Conservation (phyloP, 2,888 invertebrate species). For the Girardia tigrina region DNA sequence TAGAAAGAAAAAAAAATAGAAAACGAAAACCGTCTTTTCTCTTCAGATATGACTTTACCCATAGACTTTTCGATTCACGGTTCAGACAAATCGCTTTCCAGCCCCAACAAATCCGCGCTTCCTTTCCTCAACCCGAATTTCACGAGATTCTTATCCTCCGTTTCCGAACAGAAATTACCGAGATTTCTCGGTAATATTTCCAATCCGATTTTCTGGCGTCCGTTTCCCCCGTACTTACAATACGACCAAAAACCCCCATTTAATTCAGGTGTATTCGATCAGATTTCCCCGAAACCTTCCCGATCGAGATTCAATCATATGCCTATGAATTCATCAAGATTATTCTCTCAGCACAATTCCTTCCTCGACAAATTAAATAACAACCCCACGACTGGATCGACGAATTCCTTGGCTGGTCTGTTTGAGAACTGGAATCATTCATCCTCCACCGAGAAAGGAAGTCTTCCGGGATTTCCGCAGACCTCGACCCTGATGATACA, state of each 20-base stretch:
- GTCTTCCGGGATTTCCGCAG: not conserved
- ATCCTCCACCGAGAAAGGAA: not conserved
- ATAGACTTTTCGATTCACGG: conserved; percentile 10
- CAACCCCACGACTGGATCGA: not conserved
- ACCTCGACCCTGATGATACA: not conserved
- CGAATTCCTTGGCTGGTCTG: not conserved
- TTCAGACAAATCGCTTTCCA: not conserved
- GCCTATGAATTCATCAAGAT: not conserved
- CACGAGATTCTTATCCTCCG: not conserved
- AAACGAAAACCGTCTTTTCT: not conserved
- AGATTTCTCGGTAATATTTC: not conserved
- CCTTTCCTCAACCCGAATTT: conserved; percentile 4
- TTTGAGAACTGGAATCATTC: conserved; percentile 8
- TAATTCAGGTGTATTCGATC: not conserved
- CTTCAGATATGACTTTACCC: not conserved
- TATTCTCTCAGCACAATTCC: not conserved
- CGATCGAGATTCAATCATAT: not conserved
- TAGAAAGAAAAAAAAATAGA: not conserved
- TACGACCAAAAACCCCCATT: not conserved
- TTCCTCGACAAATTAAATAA: not conserved
- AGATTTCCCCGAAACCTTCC: not conserved
- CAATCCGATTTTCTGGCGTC: not conserved
- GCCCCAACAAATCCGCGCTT: not conserved
- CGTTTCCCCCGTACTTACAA: conserved; percentile 15
- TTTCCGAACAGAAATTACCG: conserved; percentile 7